A percentile compares a stretch with the other conserved stretches of the same genome.
These are phyloP conservation scores for Alosa alosa DNA, from an alignment of 2,113 vertebrate species.

Conservation along the genomic window DNA sequence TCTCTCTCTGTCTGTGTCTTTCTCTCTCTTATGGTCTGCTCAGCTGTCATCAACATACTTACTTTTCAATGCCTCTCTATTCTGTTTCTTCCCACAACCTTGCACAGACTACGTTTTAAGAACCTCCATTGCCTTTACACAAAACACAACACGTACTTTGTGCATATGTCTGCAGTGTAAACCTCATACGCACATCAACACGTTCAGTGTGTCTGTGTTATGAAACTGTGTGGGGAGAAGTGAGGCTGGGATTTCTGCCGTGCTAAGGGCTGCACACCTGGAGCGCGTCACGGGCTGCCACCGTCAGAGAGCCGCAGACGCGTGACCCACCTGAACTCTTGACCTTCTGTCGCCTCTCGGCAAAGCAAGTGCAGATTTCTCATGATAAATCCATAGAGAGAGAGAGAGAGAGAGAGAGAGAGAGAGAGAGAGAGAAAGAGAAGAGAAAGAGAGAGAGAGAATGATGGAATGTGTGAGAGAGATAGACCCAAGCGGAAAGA, in stretches of 20 bases:
- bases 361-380: neutral
- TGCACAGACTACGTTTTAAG: neutral
- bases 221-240: no score
- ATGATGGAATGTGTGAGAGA: conserved; percentile 29
- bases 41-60: neutral
- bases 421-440: no score
- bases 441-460: no score
- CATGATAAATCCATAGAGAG: neutral
- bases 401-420: no score
- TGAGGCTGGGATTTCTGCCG: neutral
- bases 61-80: neutral
- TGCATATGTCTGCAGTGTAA: neutral
- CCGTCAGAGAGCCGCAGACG: neutral
- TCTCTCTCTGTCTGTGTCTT: neutral
- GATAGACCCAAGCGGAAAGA: conserved; percentile 14
- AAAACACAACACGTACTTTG: neutral
- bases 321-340: neutral
- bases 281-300: neutral
- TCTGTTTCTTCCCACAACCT: neutral
- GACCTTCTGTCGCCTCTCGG: neutral
- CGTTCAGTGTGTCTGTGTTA: no score
- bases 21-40: neutral
- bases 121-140: neutral
- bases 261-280: neutral
- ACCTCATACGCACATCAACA: neutral